Percentiles rank a stretch among this genome's conserved stretches.
These are phyloP conservation scores for Raja brachyura DNA, from an alignment of 2,113 vertebrate species.

Conservation along the genomic window DNA sequence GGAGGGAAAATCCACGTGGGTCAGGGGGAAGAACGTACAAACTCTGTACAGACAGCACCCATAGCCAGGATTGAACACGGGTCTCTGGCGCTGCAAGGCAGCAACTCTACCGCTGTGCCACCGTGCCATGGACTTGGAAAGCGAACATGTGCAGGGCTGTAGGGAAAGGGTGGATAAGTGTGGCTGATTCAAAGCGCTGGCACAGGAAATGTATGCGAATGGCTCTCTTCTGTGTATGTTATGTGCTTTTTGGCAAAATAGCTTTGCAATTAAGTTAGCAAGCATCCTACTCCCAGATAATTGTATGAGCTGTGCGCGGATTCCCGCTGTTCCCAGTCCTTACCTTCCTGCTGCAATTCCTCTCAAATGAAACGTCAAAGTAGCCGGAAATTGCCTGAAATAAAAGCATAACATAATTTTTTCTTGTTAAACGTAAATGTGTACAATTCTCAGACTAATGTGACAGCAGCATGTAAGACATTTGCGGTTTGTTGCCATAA, in stretches of 20 bases:
- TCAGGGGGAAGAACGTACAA: too few species aligned
- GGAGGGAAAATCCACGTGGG: too few species aligned
- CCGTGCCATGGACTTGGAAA: neutral
- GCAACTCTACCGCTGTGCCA: too few species aligned
- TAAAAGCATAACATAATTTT: conserved; percentile 40
- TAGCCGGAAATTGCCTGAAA: conserved; percentile 86
- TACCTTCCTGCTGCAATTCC: conserved; percentile 77
- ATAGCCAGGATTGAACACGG: too few species aligned
- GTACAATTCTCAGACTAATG: neutral
- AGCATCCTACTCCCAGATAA: conserved; percentile 54
- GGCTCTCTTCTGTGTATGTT: neutral
- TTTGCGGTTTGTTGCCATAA: neutral
- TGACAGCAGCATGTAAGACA: neutral
- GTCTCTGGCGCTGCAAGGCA: too few species aligned
- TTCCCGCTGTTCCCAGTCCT: conserved; percentile 47
- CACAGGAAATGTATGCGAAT: neutral
- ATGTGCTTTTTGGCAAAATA: conserved; percentile 50
- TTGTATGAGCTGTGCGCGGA: conserved; percentile 52
- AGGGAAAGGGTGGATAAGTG: neutral
- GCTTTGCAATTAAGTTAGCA: conserved; percentile 51
- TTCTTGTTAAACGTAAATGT: neutral
- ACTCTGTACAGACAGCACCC: too few species aligned
- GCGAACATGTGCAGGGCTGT: neutral
- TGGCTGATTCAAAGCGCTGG: neutral
- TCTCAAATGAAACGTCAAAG: conserved; percentile 90